Evolutionary conservation across 2,888 invertebrate species (phyloP).

Genomic region (Coenonympha glycerion): DNA sequence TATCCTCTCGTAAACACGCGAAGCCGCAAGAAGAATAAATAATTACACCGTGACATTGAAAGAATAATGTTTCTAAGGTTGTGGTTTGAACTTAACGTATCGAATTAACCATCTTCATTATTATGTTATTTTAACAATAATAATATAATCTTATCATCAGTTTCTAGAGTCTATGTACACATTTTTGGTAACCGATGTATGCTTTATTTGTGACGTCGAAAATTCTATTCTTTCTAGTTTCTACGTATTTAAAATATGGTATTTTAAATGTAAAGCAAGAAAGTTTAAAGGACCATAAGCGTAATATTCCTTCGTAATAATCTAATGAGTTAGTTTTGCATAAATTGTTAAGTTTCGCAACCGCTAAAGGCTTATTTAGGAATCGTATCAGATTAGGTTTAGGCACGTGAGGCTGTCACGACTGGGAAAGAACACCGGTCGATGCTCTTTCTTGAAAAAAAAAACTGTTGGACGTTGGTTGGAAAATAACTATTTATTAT

Average conservation of each 20-base stretch:
- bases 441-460: constrained; percentile 27
- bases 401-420: constrained; percentile 37
- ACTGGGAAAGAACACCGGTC: constrained; percentile 31
- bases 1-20: not conserved
- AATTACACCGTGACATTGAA: constrained; percentile 23
- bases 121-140: too few species aligned
- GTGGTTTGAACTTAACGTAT: constrained; percentile 16
- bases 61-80: constrained; percentile 19
- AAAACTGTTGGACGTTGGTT: too few species aligned
- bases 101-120: constrained; percentile 2
- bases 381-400: constrained; percentile 33
- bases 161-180: too few species aligned
- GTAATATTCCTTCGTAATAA: too few species aligned
- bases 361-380: constrained; percentile 25
- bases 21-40: constrained; percentile 21
- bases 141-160: too few species aligned
- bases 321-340: not conserved
- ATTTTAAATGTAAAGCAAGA: too few species aligned
- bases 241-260: too few species aligned
- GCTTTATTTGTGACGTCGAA: too few species aligned
- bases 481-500: too few species aligned
- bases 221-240: too few species aligned
- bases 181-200: too few species aligned
- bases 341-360: constrained; percentile 26
- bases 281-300: not conserved